Conservation (phyloP, 1,140 invertebrate genomes). For the Choristoneura fumiferana region DNA sequence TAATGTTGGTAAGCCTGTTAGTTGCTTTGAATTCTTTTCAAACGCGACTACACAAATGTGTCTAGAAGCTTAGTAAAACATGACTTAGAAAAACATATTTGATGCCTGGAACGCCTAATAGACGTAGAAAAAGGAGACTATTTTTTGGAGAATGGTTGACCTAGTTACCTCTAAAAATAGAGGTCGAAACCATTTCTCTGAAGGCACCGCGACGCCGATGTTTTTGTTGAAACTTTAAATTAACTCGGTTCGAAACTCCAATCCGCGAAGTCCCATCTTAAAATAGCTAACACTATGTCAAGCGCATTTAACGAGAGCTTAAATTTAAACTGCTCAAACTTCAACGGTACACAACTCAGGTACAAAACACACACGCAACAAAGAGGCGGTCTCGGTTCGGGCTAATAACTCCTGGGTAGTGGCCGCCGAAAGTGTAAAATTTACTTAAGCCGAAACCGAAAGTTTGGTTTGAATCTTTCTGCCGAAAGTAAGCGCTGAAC, state of each 20-base stretch:
- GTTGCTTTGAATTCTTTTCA: not conserved
- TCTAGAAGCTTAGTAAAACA: not conserved
- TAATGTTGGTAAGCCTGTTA: not conserved
- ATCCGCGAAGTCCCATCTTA: not conserved
- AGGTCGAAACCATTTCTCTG: not conserved
- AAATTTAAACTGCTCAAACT: constrained; percentile 17
- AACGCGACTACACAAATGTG: not conserved
- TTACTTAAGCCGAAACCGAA: not conserved
- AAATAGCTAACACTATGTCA: constrained; percentile 11
- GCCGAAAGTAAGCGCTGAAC: not conserved
- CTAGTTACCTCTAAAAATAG: not conserved
- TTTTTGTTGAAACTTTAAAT: not conserved
- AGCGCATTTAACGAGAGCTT: constrained; percentile 2
- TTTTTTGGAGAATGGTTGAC: not conserved
- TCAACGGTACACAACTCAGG: constrained; percentile 10
- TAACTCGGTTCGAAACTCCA: not conserved
- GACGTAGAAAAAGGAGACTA: not conserved
- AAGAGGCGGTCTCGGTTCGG: constrained; percentile 12
- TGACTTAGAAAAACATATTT: not conserved
- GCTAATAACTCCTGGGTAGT: constrained; percentile 9
- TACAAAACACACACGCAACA: constrained; percentile 12
- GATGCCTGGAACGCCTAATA: not conserved
- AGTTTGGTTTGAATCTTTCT: not conserved
- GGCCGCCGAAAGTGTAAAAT: not conserved
- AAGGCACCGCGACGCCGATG: not conserved